These are phyloP conservation scores for Zaprionus africanus DNA, from an alignment of 1,140 invertebrate species.

Conservation along the genomic window DNA sequence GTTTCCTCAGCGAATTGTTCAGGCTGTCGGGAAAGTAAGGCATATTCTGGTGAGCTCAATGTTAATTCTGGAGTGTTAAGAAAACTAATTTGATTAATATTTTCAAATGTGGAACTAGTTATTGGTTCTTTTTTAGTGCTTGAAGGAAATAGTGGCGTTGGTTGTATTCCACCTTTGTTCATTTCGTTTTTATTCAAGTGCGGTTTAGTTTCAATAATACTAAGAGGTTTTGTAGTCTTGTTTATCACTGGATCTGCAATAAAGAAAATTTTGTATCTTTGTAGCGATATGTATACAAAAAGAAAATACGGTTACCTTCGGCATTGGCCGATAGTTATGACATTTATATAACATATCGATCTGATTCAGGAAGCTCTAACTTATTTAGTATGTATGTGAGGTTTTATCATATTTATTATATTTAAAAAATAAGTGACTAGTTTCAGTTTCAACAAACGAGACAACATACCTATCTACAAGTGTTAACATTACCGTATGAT, in stretches of 20 bases:
- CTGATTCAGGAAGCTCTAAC: too few relatives aligned
- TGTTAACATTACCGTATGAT: too few relatives aligned
- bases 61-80: conserved; percentile 62
- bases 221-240: conserved; percentile 45
- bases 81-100: conserved; percentile 20
- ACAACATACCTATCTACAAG: too few relatives aligned
- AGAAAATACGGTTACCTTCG: background rate
- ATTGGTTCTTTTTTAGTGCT: conserved; percentile 34
- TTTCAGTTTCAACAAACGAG: too few relatives aligned
- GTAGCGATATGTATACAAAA: background rate
- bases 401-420: too few relatives aligned
- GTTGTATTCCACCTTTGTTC: conserved; percentile 59
- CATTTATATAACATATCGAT: too few relatives aligned
- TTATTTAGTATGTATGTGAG: too few relatives aligned
- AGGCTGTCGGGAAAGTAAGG: conserved; percentile 92
- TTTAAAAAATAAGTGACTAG: too few relatives aligned
- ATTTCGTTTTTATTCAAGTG: conserved; percentile 40
- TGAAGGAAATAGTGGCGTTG: conserved; percentile 54
- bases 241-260: conserved; percentile 47
- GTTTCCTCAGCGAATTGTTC: conserved; percentile 92
- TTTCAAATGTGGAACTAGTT: conserved; percentile 39
- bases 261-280: background rate
- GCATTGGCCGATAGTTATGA: too few relatives aligned
- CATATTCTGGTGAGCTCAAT: conserved; percentile 89
- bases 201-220: conserved; percentile 72